Evolutionary conservation across 2,113 vertebrate species (phyloP).

Genomic region (Glaucidium brasilianum): DNA sequence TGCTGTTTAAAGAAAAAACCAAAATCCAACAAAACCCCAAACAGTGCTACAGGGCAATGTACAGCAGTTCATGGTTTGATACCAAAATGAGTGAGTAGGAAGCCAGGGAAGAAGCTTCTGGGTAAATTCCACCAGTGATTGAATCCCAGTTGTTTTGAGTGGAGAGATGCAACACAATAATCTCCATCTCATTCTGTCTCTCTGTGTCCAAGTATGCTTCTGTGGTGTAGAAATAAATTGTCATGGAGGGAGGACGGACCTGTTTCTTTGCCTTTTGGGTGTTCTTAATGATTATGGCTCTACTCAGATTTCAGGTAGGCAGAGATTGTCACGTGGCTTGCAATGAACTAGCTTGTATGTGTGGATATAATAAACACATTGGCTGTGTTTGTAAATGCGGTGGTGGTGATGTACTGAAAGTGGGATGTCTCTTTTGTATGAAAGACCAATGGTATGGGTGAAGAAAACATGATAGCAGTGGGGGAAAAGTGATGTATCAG

Average conservation of each 20-base stretch:
- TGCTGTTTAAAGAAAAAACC: neutral
- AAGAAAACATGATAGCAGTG: neutral
- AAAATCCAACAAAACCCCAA: neutral
- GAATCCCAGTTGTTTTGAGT: neutral
- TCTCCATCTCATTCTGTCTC: neutral
- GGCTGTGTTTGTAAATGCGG: neutral
- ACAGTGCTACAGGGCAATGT: neutral
- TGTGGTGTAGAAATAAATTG: neutral
- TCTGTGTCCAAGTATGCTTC: neutral
- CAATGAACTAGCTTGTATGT: neutral
- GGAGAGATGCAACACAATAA: neutral
- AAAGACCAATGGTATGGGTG: neutral
- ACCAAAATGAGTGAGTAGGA: neutral
- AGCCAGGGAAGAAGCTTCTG: neutral
- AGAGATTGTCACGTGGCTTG: neutral
- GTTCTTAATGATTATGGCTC: neutral
- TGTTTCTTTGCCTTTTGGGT: neutral
- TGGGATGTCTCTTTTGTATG: neutral
- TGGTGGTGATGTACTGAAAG: neutral
- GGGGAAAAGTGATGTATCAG: neutral
- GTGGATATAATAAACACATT: neutral
- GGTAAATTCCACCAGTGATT: neutral
- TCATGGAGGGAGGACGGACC: neutral
- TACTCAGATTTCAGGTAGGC: neutral
- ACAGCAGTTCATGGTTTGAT: neutral